Conservation (phyloP, 92 coral and sea anemone genomes). For the Anthopleura xanthogrammica region DNA sequence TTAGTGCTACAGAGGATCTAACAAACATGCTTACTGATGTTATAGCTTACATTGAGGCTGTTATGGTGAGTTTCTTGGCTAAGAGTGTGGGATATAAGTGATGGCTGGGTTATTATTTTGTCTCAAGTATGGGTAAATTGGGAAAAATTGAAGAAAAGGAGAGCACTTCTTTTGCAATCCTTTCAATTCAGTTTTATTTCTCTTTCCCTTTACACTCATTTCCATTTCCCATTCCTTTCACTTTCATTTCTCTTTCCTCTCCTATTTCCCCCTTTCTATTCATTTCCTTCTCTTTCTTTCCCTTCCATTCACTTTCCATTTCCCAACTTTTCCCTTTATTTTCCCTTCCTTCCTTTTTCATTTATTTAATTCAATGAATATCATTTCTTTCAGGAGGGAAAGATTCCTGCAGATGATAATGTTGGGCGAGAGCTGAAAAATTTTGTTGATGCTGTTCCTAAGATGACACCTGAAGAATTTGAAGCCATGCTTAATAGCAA, state of each 20-base stretch:
- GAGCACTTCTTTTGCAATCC: neutral
- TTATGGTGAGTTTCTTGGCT: constrained; percentile 63
- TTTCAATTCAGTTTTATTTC: neutral
- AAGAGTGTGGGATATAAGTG: no score
- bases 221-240: neutral
- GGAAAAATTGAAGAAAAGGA: no score
- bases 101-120: no score
- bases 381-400: constrained; percentile 57
- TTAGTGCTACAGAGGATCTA: constrained; percentile 86
- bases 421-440: constrained; percentile 85
- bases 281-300: no score
- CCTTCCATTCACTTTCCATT: no score
- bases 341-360: neutral
- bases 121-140: no score
- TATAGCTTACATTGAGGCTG: constrained; percentile 81
- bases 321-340: neutral
- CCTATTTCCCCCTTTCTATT: neutral
- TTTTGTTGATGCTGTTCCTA: constrained; percentile 93
- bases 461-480: constrained; percentile 86
- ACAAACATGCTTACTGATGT: constrained; percentile 78
- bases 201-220: neutral
- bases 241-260: neutral
- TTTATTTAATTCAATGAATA: neutral
- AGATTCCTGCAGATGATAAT: constrained; percentile 72
- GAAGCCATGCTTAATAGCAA: constrained; percentile 97